These are phyloP conservation scores for Myotis findleyi DNA, from an alignment of 2,797 vertebrate genomes.

Conservation along the genomic window DNA sequence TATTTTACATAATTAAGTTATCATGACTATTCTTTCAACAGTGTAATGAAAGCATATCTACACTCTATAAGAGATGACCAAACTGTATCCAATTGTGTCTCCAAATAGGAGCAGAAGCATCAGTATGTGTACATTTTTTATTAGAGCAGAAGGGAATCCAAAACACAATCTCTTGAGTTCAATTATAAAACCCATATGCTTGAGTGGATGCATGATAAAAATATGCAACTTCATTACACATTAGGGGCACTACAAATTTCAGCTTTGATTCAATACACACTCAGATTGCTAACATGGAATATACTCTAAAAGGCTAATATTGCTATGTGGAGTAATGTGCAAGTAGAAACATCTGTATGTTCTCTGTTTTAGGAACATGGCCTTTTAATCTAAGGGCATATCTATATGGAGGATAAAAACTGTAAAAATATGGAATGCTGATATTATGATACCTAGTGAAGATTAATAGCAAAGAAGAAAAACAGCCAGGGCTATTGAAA, in stretches of 20 bases:
- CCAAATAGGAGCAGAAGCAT: slow-evolving; percentile 23
- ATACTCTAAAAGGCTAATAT: slow-evolving; percentile 19
- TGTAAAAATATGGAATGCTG: slow-evolving; percentile 44
- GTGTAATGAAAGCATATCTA: neutral
- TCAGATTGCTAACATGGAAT: neutral
- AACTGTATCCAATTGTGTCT: slow-evolving; percentile 51
- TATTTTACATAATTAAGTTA: slow-evolving; percentile 71
- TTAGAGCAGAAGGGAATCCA: slow-evolving; percentile 64
- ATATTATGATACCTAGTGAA: neutral
- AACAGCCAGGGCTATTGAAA: neutral
- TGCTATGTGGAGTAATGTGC: neutral
- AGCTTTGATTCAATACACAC: slow-evolving; percentile 67
- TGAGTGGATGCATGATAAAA: slow-evolving; percentile 57
- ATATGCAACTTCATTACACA: slow-evolving; percentile 69
- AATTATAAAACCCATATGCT: slow-evolving; percentile 69
- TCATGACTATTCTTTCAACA: slow-evolving; percentile 38
- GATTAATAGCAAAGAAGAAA: slow-evolving; percentile 29
- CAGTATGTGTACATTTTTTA: slow-evolving; percentile 69
- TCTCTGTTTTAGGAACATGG: slow-evolving; percentile 37
- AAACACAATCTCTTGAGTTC: slow-evolving; percentile 61
- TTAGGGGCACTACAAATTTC: slow-evolving; percentile 64
- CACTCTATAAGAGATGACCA: slow-evolving; percentile 48
- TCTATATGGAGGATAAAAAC: neutral
- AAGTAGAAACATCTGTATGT: slow-evolving; percentile 57
- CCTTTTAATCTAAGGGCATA: slow-evolving; percentile 50